Evolutionary conservation across 2,797 vertebrate genomes (phyloP).

Genomic region (Setipinna tenuifilis): DNA sequence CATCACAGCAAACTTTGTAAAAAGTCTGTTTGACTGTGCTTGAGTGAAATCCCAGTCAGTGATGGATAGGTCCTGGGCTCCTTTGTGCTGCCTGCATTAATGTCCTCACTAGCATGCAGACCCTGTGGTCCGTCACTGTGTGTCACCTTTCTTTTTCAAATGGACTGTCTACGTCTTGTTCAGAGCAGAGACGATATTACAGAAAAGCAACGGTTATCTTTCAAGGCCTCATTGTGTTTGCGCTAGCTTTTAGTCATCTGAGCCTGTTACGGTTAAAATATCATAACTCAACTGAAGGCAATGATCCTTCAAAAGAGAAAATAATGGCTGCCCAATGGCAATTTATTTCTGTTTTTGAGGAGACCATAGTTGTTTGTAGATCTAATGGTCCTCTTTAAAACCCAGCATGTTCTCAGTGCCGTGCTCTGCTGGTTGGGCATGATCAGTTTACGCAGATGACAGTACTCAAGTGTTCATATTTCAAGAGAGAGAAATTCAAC

Average conservation of each 20-base stretch:
- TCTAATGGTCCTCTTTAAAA: background rate
- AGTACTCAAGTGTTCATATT: background rate
- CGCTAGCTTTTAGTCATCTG: background rate
- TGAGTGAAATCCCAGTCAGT: background rate
- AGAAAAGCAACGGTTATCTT: background rate
- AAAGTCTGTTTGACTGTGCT: constrained; percentile 1
- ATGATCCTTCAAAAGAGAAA: background rate
- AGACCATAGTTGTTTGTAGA: background rate
- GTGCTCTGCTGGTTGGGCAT: background rate
- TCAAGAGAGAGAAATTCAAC: background rate
- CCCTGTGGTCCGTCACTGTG: background rate
- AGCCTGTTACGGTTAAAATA: background rate
- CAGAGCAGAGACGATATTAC: background rate
- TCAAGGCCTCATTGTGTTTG: background rate
- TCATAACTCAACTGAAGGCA: background rate
- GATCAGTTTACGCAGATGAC: background rate
- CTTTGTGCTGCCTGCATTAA: background rate
- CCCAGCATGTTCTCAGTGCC: background rate
- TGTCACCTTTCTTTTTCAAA: background rate
- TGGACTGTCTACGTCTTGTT: background rate
- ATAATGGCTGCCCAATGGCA: background rate
- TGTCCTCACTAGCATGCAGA: background rate
- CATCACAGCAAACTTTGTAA: background rate
- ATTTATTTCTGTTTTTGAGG: background rate
- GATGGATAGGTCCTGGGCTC: background rate